Evolutionary conservation across 2,888 invertebrate species (phyloP).

Genomic region (Dynastes hyllus): DNA sequence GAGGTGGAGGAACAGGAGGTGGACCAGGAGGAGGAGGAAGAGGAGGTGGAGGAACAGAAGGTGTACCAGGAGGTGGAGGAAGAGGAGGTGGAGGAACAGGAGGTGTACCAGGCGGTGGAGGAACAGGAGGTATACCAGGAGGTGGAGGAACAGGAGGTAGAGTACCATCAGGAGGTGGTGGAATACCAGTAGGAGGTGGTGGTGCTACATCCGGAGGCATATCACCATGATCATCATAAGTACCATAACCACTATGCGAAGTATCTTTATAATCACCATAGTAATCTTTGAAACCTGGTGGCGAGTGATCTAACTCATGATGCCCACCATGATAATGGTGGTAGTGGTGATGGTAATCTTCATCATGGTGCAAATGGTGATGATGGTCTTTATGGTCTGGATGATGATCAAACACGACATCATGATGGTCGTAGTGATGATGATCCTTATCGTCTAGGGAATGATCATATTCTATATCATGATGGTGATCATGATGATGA

Average conservation of each 20-base stretch:
- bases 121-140: too few relatives aligned
- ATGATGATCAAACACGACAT: background rate
- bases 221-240: too few relatives aligned
- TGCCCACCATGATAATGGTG: background rate
- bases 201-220: background rate
- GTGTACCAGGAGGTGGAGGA: too few relatives aligned
- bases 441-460: background rate
- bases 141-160: too few relatives aligned
- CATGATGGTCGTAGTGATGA: background rate
- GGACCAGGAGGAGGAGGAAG: too few relatives aligned
- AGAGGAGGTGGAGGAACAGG: too few relatives aligned
- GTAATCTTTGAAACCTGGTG: background rate
- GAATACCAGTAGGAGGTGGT: background rate
- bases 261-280: background rate
- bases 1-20: too few relatives aligned
- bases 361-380: background rate
- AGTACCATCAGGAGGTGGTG: background rate
- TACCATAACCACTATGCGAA: too few relatives aligned
- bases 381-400: background rate
- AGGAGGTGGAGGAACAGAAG: too few relatives aligned
- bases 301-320: background rate
- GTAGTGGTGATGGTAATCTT: background rate
- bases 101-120: too few relatives aligned
- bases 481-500: conserved; percentile 11
- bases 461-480: background rate